A percentile compares a stretch with the other conserved stretches of the same genome.
phyloP scores from a whole-genome alignment of 2,888 invertebrate species.

The Drosophila monieri region DNA sequence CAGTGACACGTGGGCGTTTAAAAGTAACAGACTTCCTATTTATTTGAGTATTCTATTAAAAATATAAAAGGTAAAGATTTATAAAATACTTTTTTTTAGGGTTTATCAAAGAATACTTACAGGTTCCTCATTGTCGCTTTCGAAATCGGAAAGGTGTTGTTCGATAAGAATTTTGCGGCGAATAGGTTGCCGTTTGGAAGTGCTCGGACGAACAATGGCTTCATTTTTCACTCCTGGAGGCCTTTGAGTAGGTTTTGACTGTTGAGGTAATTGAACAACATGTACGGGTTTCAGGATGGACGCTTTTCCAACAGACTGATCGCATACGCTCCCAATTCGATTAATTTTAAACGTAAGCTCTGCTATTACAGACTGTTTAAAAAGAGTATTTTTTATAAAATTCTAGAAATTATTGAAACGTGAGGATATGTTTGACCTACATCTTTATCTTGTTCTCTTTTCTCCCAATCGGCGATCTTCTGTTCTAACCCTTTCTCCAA shows the following conservation, averaged over 20 bases:
- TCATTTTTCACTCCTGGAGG: neutral
- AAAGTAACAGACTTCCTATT: neutral
- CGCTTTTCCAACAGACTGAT: neutral
- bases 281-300: neutral
- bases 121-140: neutral
- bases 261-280: neutral
- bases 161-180: neutral
- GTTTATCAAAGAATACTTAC: neutral
- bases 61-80: neutral
- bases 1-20: neutral
- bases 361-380: neutral
- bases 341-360: neutral
- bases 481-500: neutral
- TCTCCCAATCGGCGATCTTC: neutral
- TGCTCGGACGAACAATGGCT: neutral
- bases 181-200: neutral
- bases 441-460: neutral
- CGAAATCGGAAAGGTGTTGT: neutral
- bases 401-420: no score
- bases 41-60: neutral
- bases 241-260: neutral
- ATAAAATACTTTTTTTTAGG: neutral
- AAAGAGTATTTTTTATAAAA: no score
- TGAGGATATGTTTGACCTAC: neutral
- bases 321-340: neutral